Conservation (phyloP, 2,888 invertebrate genomes). For the Pheosia gnoma region DNA sequence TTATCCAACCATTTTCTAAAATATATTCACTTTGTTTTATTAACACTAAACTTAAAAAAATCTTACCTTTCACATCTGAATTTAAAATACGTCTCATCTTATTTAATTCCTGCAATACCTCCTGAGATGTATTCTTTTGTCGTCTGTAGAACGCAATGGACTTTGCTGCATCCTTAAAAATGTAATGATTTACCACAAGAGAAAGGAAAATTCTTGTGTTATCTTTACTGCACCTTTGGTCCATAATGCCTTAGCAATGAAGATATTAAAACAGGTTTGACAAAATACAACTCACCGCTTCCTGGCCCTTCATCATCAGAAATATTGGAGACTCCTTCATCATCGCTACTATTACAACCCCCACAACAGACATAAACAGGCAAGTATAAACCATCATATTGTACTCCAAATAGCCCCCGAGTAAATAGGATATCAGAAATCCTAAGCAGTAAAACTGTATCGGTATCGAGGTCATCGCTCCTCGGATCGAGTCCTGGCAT, state of each 20-base stretch:
- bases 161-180: constrained; percentile 60
- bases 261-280: no score
- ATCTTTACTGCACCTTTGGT: no score
- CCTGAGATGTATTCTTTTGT: constrained; percentile 44
- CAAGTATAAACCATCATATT: constrained; percentile 54
- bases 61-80: constrained; percentile 26
- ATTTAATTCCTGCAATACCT: constrained; percentile 51
- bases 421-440: constrained; percentile 59
- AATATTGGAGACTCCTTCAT: constrained; percentile 63
- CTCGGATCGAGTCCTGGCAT: constrained; percentile 65
- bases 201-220: no score
- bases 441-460: constrained; percentile 61
- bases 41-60: no score
- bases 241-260: background rate
- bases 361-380: constrained; percentile 44
- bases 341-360: constrained; percentile 39
- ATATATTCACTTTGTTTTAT: no score
- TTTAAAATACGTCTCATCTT: constrained; percentile 47
- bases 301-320: constrained; percentile 58
- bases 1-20: no score
- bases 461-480: constrained; percentile 57
- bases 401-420: constrained; percentile 62
- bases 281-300: constrained; percentile 47
- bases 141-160: constrained; percentile 58
- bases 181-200: no score